A percentile compares a stretch with the other conserved stretches of the same genome.
Evolutionary conservation across 2,113 vertebrate species (phyloP).

Genomic region (Lamprotornis superbus): DNA sequence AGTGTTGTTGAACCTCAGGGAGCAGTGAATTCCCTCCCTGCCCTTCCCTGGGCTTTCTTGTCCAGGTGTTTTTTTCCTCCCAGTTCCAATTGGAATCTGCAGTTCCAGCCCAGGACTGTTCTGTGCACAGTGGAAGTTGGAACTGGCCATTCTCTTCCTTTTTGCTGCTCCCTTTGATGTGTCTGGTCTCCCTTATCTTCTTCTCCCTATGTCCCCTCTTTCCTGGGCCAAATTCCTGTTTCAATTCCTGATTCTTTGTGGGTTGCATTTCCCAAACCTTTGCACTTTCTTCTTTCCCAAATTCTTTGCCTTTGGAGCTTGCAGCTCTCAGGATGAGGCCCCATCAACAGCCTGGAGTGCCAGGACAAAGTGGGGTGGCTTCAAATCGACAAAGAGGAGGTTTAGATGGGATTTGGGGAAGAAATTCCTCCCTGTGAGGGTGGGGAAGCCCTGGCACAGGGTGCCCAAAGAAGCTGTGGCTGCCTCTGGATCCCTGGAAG

Average conservation of each 20-base stretch:
- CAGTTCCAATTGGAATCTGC: not conserved
- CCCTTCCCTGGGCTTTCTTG: not conserved
- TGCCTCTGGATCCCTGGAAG: not conserved
- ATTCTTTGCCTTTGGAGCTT: not conserved
- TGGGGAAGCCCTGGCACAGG: not conserved
- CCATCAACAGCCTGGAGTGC: not conserved
- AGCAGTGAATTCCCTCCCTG: not conserved
- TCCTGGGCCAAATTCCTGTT: not conserved
- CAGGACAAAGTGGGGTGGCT: not conserved
- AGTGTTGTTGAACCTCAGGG: not conserved
- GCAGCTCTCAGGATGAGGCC: not conserved
- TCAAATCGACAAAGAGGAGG: not conserved
- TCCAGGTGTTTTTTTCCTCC: not conserved
- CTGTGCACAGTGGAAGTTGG: not conserved
- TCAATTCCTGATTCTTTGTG: fast-evolving
- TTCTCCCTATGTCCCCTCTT: not conserved
- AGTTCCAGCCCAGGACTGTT: not conserved
- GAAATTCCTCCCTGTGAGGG: not conserved
- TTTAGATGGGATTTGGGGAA: not conserved
- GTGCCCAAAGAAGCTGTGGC: too few species aligned
- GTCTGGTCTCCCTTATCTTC: not conserved
- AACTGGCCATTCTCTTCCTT: not conserved
- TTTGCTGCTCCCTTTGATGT: not conserved
- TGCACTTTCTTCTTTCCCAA: not conserved
- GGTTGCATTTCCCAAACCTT: not conserved